Conservation (phyloP, 2,888 invertebrate genomes). For the Mantis religiosa region DNA sequence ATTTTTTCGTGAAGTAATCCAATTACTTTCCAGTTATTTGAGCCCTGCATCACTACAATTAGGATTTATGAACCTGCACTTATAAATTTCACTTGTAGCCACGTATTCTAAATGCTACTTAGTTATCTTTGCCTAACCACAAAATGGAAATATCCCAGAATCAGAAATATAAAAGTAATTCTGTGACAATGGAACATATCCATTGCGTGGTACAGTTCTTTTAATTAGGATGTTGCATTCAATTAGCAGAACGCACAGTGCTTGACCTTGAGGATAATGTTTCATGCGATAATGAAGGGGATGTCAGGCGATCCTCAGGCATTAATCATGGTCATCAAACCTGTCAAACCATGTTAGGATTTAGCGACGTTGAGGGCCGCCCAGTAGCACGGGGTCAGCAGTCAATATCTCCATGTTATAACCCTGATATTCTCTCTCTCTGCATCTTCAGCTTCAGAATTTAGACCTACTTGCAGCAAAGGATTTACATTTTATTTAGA, state of each 20-base stretch:
- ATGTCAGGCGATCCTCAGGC: background rate
- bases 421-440: background rate
- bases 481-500: too few species aligned
- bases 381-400: background rate
- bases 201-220: background rate
- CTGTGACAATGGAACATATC: too few species aligned
- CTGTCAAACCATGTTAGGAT: background rate
- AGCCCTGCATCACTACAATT: too few species aligned
- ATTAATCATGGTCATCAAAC: background rate
- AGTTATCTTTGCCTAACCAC: too few species aligned
- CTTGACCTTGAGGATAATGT: background rate
- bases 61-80: too few species aligned
- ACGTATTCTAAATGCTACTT: too few species aligned
- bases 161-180: too few species aligned
- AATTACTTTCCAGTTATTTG: too few species aligned
- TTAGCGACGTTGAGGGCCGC: background rate
- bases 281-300: background rate
- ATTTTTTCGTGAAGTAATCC: too few species aligned
- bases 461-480: background rate
- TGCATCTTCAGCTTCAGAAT: background rate
- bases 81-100: too few species aligned
- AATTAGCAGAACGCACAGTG: background rate
- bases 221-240: background rate
- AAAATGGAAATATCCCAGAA: too few species aligned
- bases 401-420: background rate